phyloP scores from a whole-genome alignment of 2,888 invertebrate genomes.

The Phyllotreta striolata region DNA sequence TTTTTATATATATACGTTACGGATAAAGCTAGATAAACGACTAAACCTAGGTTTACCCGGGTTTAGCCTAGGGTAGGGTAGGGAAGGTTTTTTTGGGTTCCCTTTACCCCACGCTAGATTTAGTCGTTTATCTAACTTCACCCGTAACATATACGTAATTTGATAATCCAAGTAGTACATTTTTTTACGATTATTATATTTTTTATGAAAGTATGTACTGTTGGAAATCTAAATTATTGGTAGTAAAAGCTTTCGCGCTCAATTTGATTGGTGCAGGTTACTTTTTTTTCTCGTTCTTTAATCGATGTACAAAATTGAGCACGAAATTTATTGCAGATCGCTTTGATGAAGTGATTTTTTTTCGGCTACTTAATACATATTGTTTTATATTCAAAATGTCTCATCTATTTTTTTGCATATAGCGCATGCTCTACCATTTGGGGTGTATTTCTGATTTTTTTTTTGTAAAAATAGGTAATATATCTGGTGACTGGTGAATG shows the following conservation, averaged over 20 bases:
- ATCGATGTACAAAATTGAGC: too few relatives aligned
- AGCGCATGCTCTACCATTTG: constrained; percentile 48
- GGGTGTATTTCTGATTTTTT: constrained; percentile 57
- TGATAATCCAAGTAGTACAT: constrained; percentile 15
- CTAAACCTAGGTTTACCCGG: too few relatives aligned
- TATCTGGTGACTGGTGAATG: constrained; percentile 51
- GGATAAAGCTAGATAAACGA: too few relatives aligned
- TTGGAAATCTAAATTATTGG: constrained; percentile 10
- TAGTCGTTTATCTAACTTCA: too few relatives aligned
- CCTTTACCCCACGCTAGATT: too few relatives aligned
- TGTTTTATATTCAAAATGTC: background rate
- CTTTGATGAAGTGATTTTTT: too few relatives aligned
- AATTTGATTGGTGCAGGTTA: background rate
- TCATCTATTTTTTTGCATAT: constrained; percentile 20
- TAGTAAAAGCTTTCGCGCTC: constrained; percentile 11
- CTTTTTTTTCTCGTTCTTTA: background rate
- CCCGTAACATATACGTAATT: too few relatives aligned
- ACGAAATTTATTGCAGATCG: too few relatives aligned
- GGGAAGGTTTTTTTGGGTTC: too few relatives aligned
- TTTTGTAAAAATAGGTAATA: constrained; percentile 47
- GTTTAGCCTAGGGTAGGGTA: too few relatives aligned
- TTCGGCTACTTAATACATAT: too few relatives aligned
- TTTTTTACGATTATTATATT: constrained; percentile 1
- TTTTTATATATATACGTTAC: constrained; percentile 13
- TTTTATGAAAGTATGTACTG: too few relatives aligned